phyloP scores from a whole-genome alignment of 2,888 invertebrate genomes.

The Philereme vetulata region DNA sequence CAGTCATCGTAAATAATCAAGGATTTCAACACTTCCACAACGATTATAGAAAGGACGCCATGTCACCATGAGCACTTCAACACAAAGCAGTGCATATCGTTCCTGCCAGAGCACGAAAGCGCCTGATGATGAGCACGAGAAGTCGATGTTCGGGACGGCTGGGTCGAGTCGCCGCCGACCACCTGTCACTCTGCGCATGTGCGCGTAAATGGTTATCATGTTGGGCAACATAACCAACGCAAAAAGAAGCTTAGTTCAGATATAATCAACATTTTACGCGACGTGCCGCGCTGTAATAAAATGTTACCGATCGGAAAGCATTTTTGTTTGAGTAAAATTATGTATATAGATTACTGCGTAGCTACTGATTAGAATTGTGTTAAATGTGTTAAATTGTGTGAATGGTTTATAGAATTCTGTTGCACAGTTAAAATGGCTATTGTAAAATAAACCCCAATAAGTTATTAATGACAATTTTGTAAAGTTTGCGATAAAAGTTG shows the following conservation, averaged over 20 bases:
- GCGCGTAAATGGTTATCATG: constrained; percentile 76
- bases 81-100: constrained; percentile 82
- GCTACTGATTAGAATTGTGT: too few species aligned
- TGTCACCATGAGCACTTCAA: constrained; percentile 82
- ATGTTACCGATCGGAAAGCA: too few species aligned
- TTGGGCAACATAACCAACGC: constrained; percentile 64
- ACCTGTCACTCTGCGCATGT: constrained; percentile 85
- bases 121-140: constrained; percentile 84
- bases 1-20: constrained; percentile 82
- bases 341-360: too few species aligned
- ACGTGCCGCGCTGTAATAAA: too few species aligned
- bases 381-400: too few species aligned
- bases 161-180: constrained; percentile 81
- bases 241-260: constrained; percentile 57
- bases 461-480: too few species aligned
- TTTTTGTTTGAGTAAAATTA: too few species aligned
- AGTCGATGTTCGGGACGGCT: constrained; percentile 83
- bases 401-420: too few species aligned
- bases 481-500: too few species aligned
- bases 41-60: constrained; percentile 77
- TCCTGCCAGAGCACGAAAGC: constrained; percentile 81
- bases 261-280: constrained; percentile 50
- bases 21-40: constrained; percentile 66
- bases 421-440: too few species aligned
- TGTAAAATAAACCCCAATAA: too few species aligned